Conservation (phyloP, 2,797 vertebrate species). For the Channa striata region DNA sequence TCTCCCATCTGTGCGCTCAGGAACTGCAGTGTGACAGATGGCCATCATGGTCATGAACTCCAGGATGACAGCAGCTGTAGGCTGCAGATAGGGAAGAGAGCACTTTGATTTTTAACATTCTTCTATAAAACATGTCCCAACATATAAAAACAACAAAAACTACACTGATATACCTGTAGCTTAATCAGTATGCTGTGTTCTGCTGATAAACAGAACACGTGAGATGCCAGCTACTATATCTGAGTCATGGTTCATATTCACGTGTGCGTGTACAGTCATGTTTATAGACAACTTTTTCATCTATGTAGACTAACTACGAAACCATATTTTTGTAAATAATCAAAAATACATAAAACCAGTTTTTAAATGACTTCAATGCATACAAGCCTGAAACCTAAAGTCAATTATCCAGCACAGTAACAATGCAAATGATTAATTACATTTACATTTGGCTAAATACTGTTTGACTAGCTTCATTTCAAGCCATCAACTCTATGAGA, state of each 20-base stretch:
- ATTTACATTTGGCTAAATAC: no score
- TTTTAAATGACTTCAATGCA: no score
- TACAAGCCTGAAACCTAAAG: no score
- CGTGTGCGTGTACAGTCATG: not conserved
- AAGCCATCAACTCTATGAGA: not conserved
- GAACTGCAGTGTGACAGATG: slow-evolving; percentile 98
- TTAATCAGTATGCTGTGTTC: no score
- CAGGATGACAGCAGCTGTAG: slow-evolving; percentile 94
- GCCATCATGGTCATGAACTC: slow-evolving; percentile 99
- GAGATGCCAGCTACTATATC: no score
- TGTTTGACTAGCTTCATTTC: no score
- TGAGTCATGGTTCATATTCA: no score
- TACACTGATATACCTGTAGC: no score
- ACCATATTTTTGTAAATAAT: no score
- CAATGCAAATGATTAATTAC: not conserved
- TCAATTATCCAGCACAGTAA: not conserved
- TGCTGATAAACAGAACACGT: not conserved
- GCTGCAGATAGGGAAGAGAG: slow-evolving; percentile 80
- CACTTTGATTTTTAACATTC: slow-evolving; percentile 56
- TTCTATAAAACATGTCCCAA: slow-evolving; percentile 51
- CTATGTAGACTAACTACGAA: not conserved
- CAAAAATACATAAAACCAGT: no score
- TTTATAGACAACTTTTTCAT: not conserved
- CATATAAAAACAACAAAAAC: slow-evolving; percentile 33
- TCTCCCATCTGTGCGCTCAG: slow-evolving; percentile 89